phyloP scores from a whole-genome alignment of 2,888 invertebrate species.

The Halictus quadricinctus region DNA sequence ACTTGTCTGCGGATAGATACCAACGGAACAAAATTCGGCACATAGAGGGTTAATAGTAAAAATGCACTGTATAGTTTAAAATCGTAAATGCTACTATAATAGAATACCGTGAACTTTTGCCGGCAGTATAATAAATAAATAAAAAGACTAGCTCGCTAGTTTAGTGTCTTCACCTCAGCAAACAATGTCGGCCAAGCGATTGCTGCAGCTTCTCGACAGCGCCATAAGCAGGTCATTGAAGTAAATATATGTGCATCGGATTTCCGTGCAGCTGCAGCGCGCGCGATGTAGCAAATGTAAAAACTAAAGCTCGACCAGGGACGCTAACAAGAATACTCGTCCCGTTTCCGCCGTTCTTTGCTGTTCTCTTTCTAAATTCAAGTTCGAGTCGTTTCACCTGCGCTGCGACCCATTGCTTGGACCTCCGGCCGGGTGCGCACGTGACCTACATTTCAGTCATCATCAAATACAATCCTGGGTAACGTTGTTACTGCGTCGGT shows the following conservation, averaged over 20 bases:
- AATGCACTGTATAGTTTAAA: too few relatives aligned
- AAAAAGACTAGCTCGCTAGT: too few relatives aligned
- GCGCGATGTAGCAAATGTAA: not conserved
- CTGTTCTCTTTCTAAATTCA: not conserved
- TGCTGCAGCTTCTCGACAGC: not conserved
- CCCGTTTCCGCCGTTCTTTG: not conserved
- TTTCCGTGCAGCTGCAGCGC: not conserved
- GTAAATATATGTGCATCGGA: not conserved
- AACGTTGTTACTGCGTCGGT: not conserved
- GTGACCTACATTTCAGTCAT: constrained; percentile 10
- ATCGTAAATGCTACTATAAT: too few relatives aligned
- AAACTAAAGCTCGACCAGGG: not conserved
- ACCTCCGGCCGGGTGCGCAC: not conserved
- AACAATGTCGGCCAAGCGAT: too few relatives aligned
- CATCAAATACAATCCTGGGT: constrained; percentile 1
- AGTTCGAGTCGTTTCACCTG: constrained; percentile 12
- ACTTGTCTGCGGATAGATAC: too few relatives aligned
- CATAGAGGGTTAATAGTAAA: too few relatives aligned
- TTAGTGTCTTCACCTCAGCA: too few relatives aligned
- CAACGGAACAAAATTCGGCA: too few relatives aligned
- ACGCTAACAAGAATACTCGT: not conserved
- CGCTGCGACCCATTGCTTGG: not conserved
- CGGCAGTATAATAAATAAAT: too few relatives aligned
- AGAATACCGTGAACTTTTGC: too few relatives aligned
- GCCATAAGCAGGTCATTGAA: not conserved